Evolutionary conservation across 2,113 vertebrate genomes (phyloP).

Genomic region (Campylomormyrus numenius): DNA sequence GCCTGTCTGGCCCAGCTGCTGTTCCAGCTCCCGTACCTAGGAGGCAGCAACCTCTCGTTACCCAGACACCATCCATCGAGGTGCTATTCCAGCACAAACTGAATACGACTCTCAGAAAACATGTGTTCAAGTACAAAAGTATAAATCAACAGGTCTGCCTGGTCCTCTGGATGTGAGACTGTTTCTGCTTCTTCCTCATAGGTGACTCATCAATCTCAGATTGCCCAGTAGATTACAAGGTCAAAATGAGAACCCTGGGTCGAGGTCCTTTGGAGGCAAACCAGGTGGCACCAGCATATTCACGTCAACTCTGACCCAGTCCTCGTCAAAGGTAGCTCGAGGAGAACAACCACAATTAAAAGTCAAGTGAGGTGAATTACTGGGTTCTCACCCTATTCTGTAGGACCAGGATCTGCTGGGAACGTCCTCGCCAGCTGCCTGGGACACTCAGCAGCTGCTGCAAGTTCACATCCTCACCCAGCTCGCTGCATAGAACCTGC

Average conservation of each 20-base stretch:
- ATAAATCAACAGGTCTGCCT: not conserved
- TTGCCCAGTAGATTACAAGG: not conserved
- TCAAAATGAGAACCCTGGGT: not conserved
- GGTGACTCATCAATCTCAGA: not conserved
- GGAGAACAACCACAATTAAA: not conserved
- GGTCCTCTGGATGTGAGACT: not conserved
- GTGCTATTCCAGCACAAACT: not conserved
- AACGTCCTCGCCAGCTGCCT: constrained; percentile 77
- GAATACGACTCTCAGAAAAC: not conserved
- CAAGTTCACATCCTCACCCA: constrained; percentile 80
- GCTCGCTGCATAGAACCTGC: constrained; percentile 76
- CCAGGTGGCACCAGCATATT: not conserved
- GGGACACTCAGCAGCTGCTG: constrained; percentile 66
- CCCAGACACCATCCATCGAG: not conserved
- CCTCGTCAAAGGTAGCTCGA: not conserved
- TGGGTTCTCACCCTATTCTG: constrained; percentile 71
- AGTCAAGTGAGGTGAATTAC: not conserved
- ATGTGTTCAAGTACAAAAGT: not conserved
- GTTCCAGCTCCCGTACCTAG: constrained; percentile 83
- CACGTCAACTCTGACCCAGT: not conserved
- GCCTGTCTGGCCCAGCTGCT: constrained; percentile 57
- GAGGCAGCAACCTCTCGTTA: not conserved
- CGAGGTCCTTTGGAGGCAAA: not conserved
- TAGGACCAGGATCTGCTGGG: constrained; percentile 84
- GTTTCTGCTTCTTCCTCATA: not conserved